A percentile compares a stretch with the other conserved stretches of the same genome.
Conservation (phyloP, 2,113 vertebrate species). For the Cynopterus brachyotis region DNA sequence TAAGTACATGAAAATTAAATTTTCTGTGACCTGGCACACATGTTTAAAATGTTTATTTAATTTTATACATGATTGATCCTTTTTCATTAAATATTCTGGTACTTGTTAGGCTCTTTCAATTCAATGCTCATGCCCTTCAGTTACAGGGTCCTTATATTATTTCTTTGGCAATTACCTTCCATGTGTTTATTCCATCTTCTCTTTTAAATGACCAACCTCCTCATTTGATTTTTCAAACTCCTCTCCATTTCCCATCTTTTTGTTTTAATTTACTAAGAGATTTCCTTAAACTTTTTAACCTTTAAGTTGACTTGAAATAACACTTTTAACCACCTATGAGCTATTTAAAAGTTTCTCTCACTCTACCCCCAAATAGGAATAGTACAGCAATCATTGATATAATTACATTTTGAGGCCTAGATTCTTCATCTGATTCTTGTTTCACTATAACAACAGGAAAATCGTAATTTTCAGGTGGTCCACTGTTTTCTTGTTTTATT, state of each 20-base stretch:
- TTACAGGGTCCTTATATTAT: neutral
- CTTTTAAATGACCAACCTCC: neutral
- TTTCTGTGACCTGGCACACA: neutral
- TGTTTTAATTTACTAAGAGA: neutral
- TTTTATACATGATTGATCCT: neutral
- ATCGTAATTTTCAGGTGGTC: conserved; percentile 83
- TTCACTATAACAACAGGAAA: conserved; percentile 88
- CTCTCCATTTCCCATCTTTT: neutral
- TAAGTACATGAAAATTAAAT: neutral
- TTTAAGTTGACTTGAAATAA: neutral
- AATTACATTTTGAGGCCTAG: conserved; percentile 84
- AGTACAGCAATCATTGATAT: neutral
- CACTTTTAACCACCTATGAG: neutral
- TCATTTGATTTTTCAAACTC: neutral
- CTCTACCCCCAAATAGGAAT: neutral
- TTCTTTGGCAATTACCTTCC: neutral
- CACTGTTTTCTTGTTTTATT: conserved; percentile 86
- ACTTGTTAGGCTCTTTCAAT: neutral
- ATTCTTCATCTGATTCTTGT: conserved; percentile 84
- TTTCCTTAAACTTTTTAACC: neutral
- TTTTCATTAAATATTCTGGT: neutral
- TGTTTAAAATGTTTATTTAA: neutral
- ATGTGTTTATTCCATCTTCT: neutral
- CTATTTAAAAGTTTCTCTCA: neutral
- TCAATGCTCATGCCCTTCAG: neutral